Evolutionary conservation across 2,888 invertebrate species (phyloP), one percentile per base, ranked within the genome.

Genomic region (Lasiommata megera): DNA sequence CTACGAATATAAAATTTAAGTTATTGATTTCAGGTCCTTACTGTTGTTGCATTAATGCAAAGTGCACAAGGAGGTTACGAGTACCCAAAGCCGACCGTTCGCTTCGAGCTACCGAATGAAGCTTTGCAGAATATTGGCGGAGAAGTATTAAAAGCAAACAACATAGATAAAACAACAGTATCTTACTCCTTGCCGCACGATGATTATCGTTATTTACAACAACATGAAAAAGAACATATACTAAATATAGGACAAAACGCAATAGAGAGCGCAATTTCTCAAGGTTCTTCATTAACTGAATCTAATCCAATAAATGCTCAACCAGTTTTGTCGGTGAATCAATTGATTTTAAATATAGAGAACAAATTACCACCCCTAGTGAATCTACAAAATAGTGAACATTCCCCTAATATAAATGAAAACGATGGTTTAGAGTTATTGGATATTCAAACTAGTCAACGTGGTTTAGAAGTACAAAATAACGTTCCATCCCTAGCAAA

Each of bases 121-220:
- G 5, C 7, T n/a, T 11, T 40, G 16, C 17, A 1, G 6, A 7
- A 12, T 3, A 7, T 1, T 43, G 23, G 7, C 23, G 5, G 0
- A 17, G 11, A 23, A n/a, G 18, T 14, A 7, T 9, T 44, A 6
- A 47, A 37, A 28, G 40, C 31, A 37, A 37, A 3, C 23, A 37
- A 2, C 11, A 14, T 14, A 9, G 43, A 43, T 43, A 14, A 11
- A 12, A 69, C 63, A 58, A 56, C 67, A 1, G 48, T 72, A 36
- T 61, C 70, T 1, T 74, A 77, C 59, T 68, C 73, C 0, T 47
- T 76, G 58, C 68, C 73, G 3, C 59, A 70, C 6, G 64, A 67
- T 50, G 70, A 74, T 53, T 72, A 72, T 59, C 51, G 64, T 29
- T 73, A 71, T 58, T 60, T 74, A 50, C 70, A 74, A 54, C 67